phyloP scores from a whole-genome alignment of 1,140 invertebrate species.

The Drosophila malerkotliana region DNA sequence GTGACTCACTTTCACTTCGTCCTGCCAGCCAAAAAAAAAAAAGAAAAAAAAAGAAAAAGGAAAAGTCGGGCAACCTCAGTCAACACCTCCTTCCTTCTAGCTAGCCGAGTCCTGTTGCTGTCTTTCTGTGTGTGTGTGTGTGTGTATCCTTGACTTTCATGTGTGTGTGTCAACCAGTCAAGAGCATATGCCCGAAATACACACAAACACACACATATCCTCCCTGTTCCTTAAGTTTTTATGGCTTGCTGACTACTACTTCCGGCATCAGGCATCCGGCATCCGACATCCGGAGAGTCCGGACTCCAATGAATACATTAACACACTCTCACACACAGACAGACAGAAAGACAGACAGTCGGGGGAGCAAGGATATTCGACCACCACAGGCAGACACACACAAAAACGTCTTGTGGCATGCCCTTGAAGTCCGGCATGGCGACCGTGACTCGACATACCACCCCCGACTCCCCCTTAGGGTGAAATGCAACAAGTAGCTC shows the following conservation, averaged over 20 bases:
- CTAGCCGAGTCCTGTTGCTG: slow-evolving; percentile 56
- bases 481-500: slow-evolving; percentile 65
- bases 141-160: slow-evolving; percentile 16
- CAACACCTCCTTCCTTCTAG: slow-evolving; percentile 30
- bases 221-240: slow-evolving; percentile 75
- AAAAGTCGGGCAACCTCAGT: slow-evolving; percentile 19
- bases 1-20: slow-evolving; percentile 69
- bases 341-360: slow-evolving; percentile 5
- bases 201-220: slow-evolving; percentile 20
- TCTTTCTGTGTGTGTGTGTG: slow-evolving; percentile 16
- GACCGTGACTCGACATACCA: slow-evolving; percentile 4
- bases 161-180: slow-evolving; percentile 64
- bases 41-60: slow-evolving; percentile 30
- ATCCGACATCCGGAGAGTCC: slow-evolving; percentile 19
- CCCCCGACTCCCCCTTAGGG: not conserved
- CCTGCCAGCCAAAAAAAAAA: slow-evolving; percentile 20
- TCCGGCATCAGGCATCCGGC: slow-evolving; percentile 57
- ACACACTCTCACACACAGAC: slow-evolving; percentile 58
- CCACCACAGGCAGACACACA: slow-evolving; percentile 10
- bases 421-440: slow-evolving; percentile 62
- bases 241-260: slow-evolving; percentile 82
- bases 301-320: slow-evolving; percentile 75
- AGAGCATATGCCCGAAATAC: slow-evolving; percentile 67
- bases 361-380: not conserved
- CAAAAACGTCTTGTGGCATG: slow-evolving; percentile 37